A percentile compares a stretch with the other conserved stretches of the same genome.
Evolutionary conservation across 2,113 vertebrate genomes (phyloP).

Genomic region (Cryptotis parvus): DNA sequence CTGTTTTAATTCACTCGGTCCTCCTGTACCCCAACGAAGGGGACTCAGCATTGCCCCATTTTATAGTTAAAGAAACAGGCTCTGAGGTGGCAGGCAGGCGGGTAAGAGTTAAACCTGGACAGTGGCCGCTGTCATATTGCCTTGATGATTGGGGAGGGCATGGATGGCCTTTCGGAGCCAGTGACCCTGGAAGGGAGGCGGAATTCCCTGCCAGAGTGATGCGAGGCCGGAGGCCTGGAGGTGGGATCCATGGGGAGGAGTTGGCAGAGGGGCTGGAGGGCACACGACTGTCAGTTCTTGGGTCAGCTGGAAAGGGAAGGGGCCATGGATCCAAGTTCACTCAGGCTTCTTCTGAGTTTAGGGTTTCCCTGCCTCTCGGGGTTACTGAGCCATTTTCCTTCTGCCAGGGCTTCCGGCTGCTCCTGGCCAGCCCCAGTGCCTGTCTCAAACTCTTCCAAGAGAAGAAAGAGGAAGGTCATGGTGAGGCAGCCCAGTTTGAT

Average conservation of each 20-base stretch:
- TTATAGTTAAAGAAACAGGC: slow-evolving; percentile 28
- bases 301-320: fast-evolving
- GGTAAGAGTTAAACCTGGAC: neutral
- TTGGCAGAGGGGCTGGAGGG: too few relatives aligned
- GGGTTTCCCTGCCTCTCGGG: neutral
- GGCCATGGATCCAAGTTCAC: neutral
- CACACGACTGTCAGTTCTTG: too few relatives aligned
- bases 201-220: neutral
- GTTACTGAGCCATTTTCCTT: neutral
- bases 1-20: neutral
- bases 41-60: neutral
- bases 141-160: neutral
- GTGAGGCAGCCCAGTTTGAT: slow-evolving; percentile 88
- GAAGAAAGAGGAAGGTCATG: slow-evolving; percentile 89
- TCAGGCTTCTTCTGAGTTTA: neutral
- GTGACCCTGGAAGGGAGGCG: neutral
- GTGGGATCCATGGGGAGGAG: neutral
- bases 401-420: slow-evolving; percentile 92
- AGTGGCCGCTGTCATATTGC: neutral
- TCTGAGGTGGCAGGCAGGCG: neutral
- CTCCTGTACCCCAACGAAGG: neutral
- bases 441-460: slow-evolving; percentile 91
- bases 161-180: too few relatives aligned
- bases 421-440: slow-evolving; percentile 93
- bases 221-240: neutral